phyloP scores from a whole-genome alignment of 2,113 vertebrate species.

The Hymenochirus boettgeri region DNA sequence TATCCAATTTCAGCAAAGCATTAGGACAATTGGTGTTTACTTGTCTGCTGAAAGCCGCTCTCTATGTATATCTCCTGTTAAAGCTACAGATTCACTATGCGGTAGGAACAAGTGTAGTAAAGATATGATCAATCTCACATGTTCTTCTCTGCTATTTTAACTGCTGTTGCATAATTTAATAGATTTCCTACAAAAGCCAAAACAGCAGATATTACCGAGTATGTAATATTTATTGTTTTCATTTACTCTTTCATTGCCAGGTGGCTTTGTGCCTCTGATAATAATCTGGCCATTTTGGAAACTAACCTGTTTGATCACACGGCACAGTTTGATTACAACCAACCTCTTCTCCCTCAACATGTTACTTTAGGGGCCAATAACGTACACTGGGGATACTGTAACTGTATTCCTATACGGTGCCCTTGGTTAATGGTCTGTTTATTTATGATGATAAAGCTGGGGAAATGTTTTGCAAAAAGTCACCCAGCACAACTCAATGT shows the following conservation, averaged over 20 bases:
- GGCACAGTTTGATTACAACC: too few relatives aligned
- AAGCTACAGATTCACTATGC: constrained; percentile 5
- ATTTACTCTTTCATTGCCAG: constrained; percentile 23
- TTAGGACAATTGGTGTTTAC: constrained; percentile 25
- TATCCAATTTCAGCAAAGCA: constrained; percentile 29
- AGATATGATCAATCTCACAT: constrained; percentile 28
- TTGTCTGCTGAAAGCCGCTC: constrained; percentile 23
- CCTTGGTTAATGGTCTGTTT: too few relatives aligned
- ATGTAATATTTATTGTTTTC: constrained; percentile 20
- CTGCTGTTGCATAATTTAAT: constrained; percentile 38
- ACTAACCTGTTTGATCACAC: too few relatives aligned
- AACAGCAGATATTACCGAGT: constrained; percentile 13
- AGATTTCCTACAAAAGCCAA: constrained; percentile 15
- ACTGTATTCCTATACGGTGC: too few relatives aligned
- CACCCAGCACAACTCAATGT: too few relatives aligned
- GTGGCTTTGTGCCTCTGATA: constrained; percentile 12
- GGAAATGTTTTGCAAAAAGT: too few relatives aligned
- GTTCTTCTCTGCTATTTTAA: constrained; percentile 8
- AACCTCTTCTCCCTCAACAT: too few relatives aligned
- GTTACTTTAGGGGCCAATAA: too few relatives aligned
- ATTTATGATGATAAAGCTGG: too few relatives aligned
- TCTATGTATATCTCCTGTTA: constrained; percentile 6
- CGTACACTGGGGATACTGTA: too few relatives aligned
- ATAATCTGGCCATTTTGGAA: too few relatives aligned
- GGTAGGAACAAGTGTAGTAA: constrained; percentile 7